Percentiles rank a stretch among this genome's conserved stretches.
phyloP scores from a whole-genome alignment of 2,888 invertebrate species.

The Xestoiulus laeticollis region DNA sequence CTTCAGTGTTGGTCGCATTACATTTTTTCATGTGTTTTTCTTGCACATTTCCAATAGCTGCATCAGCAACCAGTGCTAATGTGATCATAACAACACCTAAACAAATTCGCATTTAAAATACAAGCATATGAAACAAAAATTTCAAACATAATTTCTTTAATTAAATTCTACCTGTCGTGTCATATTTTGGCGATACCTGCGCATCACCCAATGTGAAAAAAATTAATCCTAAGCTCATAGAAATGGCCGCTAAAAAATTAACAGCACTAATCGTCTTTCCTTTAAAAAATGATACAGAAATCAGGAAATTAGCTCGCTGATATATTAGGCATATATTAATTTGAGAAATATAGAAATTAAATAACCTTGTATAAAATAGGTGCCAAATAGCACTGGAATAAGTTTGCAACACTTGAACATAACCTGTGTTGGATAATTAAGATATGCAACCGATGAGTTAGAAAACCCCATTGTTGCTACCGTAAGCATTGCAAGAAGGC shows the following conservation, averaged over 20 bases:
- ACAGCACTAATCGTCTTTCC: constrained; percentile 81
- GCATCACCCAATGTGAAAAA: constrained; percentile 87
- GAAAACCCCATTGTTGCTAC: constrained; percentile 96
- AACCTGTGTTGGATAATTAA: constrained; percentile 96
- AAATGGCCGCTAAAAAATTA: constrained; percentile 83
- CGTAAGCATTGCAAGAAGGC: constrained; percentile 83
- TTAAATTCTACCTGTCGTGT: constrained; percentile 67
- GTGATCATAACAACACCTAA: constrained; percentile 69
- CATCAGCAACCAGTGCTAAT: constrained; percentile 90
- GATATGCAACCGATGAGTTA: constrained; percentile 90
- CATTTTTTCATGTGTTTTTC: constrained; percentile 91
- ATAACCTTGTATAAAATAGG: constrained; percentile 82
- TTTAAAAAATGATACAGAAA: too few species aligned
- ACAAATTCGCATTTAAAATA: background rate
- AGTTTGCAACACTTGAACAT: constrained; percentile 98
- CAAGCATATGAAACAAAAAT: background rate
- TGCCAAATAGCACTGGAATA: constrained; percentile 93
- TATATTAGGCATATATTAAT: too few species aligned
- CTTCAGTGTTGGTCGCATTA: constrained; percentile 86
- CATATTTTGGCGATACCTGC: constrained; percentile 71
- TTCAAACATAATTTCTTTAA: background rate
- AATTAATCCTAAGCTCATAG: constrained; percentile 89
- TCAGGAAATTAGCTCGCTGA: too few species aligned
- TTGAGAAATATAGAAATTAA: background rate
- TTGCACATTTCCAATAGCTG: constrained; percentile 95